phyloP scores from a whole-genome alignment of 1,140 invertebrate species.

The Saccostrea glomerata region DNA sequence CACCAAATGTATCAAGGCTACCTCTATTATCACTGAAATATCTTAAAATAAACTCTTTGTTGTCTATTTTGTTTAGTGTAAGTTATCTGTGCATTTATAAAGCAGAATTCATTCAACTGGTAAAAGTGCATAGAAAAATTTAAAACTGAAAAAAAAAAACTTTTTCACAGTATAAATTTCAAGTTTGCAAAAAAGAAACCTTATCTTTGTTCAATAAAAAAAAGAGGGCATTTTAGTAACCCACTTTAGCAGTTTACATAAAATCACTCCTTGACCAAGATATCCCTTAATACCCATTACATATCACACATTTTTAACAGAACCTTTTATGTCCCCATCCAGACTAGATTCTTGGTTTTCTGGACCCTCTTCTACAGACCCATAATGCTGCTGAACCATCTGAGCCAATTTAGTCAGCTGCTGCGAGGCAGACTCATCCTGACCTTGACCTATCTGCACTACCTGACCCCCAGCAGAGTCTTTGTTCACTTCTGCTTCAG shows the following conservation, averaged over 20 bases:
- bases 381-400: constrained; percentile 74
- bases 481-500: constrained; percentile 55
- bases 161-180: no score
- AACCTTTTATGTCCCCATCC: neutral
- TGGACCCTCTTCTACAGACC: constrained; percentile 56
- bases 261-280: constrained; percentile 1
- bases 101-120: no score
- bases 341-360: constrained; percentile 14
- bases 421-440: constrained; percentile 59
- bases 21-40: no score
- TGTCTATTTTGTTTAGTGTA: no score
- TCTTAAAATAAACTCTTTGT: no score
- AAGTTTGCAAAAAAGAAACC: no score
- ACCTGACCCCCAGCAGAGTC: constrained; percentile 53
- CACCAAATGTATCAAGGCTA: no score
- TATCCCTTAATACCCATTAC: neutral
- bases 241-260: neutral
- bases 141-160: no score
- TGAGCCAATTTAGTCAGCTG: constrained; percentile 75
- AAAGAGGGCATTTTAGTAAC: neutral
- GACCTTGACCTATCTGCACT: constrained; percentile 3
- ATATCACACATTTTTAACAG: constrained; percentile 34
- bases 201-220: no score
- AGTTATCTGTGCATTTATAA: no score
- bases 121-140: no score